These are phyloP conservation scores for Agrypnus murinus DNA, from an alignment of 2,888 invertebrate genomes.

Conservation along the genomic window DNA sequence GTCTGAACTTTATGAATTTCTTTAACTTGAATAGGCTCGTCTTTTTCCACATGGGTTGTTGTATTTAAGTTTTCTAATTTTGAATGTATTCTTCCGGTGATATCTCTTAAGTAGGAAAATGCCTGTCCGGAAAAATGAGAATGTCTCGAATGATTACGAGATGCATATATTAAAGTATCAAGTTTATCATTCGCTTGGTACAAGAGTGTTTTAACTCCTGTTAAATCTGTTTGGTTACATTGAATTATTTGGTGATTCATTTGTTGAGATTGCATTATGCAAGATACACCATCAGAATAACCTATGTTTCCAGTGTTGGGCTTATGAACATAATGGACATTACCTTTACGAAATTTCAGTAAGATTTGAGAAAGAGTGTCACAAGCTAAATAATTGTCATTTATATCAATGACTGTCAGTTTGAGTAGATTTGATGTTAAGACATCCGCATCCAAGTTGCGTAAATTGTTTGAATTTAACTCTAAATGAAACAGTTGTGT, in stretches of 20 bases:
- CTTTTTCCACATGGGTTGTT: neutral
- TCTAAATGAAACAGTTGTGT: constrained; percentile 8
- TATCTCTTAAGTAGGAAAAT: neutral
- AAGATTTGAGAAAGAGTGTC: constrained; percentile 17
- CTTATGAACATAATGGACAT: neutral
- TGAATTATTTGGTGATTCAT: neutral
- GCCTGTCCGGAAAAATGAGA: neutral
- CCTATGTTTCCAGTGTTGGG: neutral
- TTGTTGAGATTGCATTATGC: neutral
- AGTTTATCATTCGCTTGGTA: constrained; percentile 18
- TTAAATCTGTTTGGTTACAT: constrained; percentile 4
- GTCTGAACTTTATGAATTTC: neutral
- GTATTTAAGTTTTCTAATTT: neutral
- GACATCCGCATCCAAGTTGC: neutral
- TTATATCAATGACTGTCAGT: constrained; percentile 25
- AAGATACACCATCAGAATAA: constrained; percentile 30
- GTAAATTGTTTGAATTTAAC: constrained; percentile 33
- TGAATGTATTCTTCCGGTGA: neutral
- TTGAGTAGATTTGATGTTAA: neutral
- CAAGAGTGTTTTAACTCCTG: neutral
- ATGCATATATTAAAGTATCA: neutral
- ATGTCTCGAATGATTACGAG: neutral
- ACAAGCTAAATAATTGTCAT: constrained; percentile 38
- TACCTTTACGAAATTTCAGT: neutral
- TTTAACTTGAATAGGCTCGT: neutral